A percentile compares a stretch with the other conserved stretches of the same genome.
Evolutionary conservation across 2,113 vertebrate species (phyloP).

Genomic region (Sciurus niger): DNA sequence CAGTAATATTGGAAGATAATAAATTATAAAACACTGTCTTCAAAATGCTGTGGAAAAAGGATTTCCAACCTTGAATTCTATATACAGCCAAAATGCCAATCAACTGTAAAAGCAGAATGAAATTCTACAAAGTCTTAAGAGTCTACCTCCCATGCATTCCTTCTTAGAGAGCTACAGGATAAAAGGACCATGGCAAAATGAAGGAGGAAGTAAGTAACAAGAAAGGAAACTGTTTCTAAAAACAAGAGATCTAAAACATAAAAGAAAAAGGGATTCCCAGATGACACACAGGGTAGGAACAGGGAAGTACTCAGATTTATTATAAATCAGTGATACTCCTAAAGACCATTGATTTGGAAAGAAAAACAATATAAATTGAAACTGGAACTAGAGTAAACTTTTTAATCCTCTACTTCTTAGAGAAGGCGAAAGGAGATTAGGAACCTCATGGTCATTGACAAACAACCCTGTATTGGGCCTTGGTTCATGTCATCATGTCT

Average conservation of each 20-base stretch:
- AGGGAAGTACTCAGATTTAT: neutral
- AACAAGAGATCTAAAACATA: neutral
- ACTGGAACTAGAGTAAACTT: neutral
- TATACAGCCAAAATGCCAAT: constrained; percentile 2
- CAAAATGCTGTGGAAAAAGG: neutral
- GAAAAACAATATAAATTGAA: constrained; percentile 15
- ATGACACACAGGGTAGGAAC: neutral
- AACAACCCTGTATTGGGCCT: neutral
- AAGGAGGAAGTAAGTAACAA: neutral
- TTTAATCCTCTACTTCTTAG: neutral
- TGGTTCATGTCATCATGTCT: neutral
- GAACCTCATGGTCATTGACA: neutral
- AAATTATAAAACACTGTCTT: neutral
- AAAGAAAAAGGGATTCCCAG: neutral
- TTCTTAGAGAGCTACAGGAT: constrained; percentile 38
- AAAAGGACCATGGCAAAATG: neutral
- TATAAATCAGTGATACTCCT: neutral
- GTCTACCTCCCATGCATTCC: neutral
- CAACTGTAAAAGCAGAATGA: neutral
- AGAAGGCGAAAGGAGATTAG: neutral
- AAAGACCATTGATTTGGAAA: neutral
- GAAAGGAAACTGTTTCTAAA: neutral
- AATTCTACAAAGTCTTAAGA: neutral
- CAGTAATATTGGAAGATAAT: neutral
- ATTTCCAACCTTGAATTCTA: constrained; percentile 48